Conservation (phyloP, 1,140 invertebrate species). For the Andrena cerasifolii region DNA sequence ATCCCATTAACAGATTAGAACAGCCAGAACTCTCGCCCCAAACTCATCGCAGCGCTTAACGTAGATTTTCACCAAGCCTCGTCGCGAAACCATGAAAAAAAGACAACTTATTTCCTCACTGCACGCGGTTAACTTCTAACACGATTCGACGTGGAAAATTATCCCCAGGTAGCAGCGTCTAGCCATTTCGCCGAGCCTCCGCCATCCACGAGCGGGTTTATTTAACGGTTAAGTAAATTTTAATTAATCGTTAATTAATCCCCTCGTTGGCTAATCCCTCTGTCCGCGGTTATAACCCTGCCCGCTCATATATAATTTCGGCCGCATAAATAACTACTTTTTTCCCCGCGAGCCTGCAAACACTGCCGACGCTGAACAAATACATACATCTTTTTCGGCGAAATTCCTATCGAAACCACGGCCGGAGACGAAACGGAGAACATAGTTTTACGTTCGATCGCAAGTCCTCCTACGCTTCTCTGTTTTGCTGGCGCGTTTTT, state of each 20-base stretch:
- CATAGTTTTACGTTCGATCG: neutral
- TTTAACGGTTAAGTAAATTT: slow-evolving; percentile 47
- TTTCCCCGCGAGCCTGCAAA: neutral
- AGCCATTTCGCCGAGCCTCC: neutral
- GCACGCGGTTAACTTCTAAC: neutral
- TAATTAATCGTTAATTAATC: slow-evolving; percentile 48
- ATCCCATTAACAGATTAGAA: too few species aligned
- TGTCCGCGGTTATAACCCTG: neutral
- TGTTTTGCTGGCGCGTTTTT: neutral
- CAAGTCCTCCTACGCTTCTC: neutral
- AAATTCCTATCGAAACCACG: neutral
- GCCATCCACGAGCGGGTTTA: neutral
- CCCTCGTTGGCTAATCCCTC: neutral
- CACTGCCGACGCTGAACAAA: neutral
- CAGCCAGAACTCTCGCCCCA: too few species aligned
- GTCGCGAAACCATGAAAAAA: too few species aligned
- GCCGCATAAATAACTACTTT: neutral
- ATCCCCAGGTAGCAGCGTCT: neutral
- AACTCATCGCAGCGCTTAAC: too few species aligned
- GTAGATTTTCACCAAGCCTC: too few species aligned
- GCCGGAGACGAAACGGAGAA: neutral
- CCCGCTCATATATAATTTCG: slow-evolving; percentile 11
- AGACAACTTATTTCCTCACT: too few species aligned
- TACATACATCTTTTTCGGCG: too few species aligned
- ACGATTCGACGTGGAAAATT: neutral